Percentiles rank a stretch among this genome's conserved stretches.
These are phyloP conservation scores for Drosophila algonquin DNA, from an alignment of 2,888 invertebrate genomes.

Conservation along the genomic window DNA sequence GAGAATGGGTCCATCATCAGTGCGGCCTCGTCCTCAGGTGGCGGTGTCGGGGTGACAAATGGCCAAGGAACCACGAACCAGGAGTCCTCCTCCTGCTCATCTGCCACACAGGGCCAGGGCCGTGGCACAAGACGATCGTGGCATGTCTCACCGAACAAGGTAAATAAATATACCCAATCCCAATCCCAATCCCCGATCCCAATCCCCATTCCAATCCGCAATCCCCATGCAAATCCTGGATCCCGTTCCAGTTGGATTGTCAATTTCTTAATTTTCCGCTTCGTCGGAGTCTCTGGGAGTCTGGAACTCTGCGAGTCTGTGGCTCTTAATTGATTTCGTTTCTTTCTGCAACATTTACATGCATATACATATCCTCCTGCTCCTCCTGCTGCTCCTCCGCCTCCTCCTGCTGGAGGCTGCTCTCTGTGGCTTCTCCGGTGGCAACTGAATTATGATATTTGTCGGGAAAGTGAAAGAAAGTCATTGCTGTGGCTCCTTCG, in stretches of 20 bases:
- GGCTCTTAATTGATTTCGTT: slow-evolving; percentile 71
- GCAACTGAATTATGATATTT: slow-evolving; percentile 76
- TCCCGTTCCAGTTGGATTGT: slow-evolving; percentile 31
- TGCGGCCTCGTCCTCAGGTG: slow-evolving; percentile 48
- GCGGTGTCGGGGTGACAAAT: slow-evolving; percentile 24
- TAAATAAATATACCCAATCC: slow-evolving; percentile 81
- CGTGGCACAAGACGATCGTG: slow-evolving; percentile 87
- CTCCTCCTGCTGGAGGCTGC: slow-evolving; percentile 34
- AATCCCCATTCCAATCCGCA: too few species aligned
- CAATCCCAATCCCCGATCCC: too few species aligned
- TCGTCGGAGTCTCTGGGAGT: slow-evolving; percentile 44
- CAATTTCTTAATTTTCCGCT: slow-evolving; percentile 79
- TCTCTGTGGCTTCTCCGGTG: slow-evolving; percentile 49
- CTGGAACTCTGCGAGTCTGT: too few species aligned
- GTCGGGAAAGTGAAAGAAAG: slow-evolving; percentile 79
- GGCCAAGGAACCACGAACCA: slow-evolving; percentile 32
- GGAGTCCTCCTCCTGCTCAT: slow-evolving; percentile 39
- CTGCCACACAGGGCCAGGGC: slow-evolving; percentile 79
- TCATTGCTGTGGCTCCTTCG: slow-evolving; percentile 57
- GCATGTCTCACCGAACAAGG: slow-evolving; percentile 89
- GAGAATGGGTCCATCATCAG: slow-evolving; percentile 83
- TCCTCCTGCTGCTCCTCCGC: background rate
- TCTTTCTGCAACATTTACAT: slow-evolving; percentile 28
- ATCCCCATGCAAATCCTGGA: background rate
- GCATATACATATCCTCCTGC: slow-evolving; percentile 23